phyloP scores from a whole-genome alignment of 2,888 invertebrate species.

The Lutraria lutraria region DNA sequence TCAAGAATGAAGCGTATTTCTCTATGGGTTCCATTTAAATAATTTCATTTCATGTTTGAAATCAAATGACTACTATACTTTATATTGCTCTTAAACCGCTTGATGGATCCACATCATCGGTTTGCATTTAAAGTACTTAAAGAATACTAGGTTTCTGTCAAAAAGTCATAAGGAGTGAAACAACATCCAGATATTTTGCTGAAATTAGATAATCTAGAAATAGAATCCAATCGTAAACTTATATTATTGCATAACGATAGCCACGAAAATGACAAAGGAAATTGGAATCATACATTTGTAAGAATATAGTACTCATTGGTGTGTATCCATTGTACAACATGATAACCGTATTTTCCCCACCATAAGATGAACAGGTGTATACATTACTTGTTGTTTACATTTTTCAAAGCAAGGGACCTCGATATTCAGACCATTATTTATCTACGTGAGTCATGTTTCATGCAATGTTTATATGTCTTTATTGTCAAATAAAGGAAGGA shows the following conservation, averaged over 20 bases:
- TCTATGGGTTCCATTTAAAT: constrained; percentile 25
- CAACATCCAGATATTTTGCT: constrained; percentile 1
- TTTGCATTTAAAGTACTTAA: background rate
- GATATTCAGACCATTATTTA: no score
- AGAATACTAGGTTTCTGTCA: constrained; percentile 10
- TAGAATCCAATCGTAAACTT: background rate
- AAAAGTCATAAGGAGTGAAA: background rate
- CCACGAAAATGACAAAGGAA: background rate
- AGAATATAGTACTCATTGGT: background rate
- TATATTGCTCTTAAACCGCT: constrained; percentile 5
- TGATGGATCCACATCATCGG: background rate
- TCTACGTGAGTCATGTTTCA: no score
- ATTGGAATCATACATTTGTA: background rate
- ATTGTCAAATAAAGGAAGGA: no score
- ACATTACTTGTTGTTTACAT: no score
- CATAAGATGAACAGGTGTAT: no score
- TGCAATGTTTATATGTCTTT: no score
- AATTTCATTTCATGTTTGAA: constrained; percentile 24
- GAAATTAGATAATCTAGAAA: background rate
- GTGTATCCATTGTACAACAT: background rate
- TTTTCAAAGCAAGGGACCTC: no score
- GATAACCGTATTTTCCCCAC: no score
- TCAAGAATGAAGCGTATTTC: constrained; percentile 21
- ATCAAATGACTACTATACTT: constrained; percentile 16
- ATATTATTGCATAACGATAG: background rate